phyloP scores from a whole-genome alignment of 2,797 vertebrate genomes.

The Paguma larvata region DNA sequence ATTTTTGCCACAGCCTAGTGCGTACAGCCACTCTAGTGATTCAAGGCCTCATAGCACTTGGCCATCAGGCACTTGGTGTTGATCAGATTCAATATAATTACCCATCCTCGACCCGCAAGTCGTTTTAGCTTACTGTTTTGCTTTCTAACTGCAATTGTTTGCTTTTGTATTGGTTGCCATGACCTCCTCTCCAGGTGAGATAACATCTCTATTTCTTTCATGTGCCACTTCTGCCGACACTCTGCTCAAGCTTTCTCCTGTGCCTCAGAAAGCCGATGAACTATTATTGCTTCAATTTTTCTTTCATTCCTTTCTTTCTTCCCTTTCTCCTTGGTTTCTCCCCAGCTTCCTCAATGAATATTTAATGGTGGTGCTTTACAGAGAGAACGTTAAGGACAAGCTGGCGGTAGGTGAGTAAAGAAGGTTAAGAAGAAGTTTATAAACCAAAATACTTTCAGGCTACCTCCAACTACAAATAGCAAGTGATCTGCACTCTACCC shows the following conservation, averaged over 20 bases:
- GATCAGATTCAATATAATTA: background rate
- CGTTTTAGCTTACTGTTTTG: background rate
- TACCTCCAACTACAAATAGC: background rate
- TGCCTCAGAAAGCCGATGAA: background rate
- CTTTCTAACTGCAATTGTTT: background rate
- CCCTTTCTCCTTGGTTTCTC: background rate
- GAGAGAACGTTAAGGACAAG: background rate
- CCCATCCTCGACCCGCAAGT: background rate
- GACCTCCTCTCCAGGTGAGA: background rate
- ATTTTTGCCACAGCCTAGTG: background rate
- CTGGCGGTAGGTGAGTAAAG: background rate
- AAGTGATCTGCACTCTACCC: fast-evolving
- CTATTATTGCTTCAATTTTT: background rate
- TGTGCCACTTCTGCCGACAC: background rate
- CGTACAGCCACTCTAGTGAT: background rate
- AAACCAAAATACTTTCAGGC: background rate
- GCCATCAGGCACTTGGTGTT: background rate
- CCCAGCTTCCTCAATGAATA: background rate
- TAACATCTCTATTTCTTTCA: background rate
- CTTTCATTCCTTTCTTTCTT: background rate
- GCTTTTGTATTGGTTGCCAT: background rate
- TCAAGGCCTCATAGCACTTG: background rate
- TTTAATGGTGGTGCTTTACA: background rate
- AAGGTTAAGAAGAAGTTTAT: background rate
- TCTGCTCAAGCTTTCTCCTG: background rate